phyloP scores from a whole-genome alignment of 2,888 invertebrate genomes.

The Choristoneura rosaceana region DNA sequence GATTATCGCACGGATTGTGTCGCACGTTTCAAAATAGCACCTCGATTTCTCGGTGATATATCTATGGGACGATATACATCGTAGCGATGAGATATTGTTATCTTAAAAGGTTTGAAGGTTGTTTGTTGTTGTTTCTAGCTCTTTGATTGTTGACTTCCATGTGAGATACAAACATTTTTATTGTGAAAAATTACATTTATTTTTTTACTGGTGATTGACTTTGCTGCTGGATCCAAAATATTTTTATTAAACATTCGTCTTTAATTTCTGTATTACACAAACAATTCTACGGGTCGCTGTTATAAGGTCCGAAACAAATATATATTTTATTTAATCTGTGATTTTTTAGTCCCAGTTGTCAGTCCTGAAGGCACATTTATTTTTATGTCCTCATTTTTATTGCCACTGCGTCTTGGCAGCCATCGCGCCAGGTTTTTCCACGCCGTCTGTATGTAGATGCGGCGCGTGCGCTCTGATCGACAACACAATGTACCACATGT shows the following conservation, averaged over 20 bases:
- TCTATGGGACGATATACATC: constrained; percentile 27
- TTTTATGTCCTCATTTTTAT: neutral
- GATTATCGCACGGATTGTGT: constrained; percentile 37
- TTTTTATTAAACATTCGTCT: too few relatives aligned
- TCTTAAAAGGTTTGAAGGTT: neutral
- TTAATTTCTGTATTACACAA: too few relatives aligned
- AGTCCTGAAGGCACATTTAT: neutral
- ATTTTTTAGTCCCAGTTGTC: too few relatives aligned
- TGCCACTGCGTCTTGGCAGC: constrained; percentile 43
- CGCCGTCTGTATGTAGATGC: constrained; percentile 66
- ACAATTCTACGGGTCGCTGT: too few relatives aligned
- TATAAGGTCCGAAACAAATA: too few relatives aligned
- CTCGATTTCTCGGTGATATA: constrained; percentile 26
- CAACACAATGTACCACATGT: constrained; percentile 73
- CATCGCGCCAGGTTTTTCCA: constrained; percentile 52
- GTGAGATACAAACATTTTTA: too few relatives aligned
- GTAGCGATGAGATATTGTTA: neutral
- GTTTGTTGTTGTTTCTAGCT: too few relatives aligned
- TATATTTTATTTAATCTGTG: too few relatives aligned
- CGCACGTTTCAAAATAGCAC: constrained; percentile 34
- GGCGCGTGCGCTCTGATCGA: constrained; percentile 72
- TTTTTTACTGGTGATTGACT: too few relatives aligned
- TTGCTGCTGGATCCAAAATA: too few relatives aligned
- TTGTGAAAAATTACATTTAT: too few relatives aligned
- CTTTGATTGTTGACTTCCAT: too few relatives aligned